Conservation (phyloP, 2,797 vertebrate genomes). For the Peromyscus nudipes region DNA sequence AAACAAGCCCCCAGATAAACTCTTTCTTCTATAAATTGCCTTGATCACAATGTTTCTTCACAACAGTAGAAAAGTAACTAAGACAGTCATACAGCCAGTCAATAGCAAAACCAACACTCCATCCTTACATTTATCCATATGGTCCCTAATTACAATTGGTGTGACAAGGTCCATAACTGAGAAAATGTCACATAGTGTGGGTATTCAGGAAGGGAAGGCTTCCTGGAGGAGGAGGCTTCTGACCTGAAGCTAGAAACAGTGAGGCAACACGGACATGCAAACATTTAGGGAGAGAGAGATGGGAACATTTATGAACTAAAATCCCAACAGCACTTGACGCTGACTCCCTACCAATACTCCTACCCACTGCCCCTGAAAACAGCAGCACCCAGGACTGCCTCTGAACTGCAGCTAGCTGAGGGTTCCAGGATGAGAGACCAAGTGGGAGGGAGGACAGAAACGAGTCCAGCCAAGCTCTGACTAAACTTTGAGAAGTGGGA, state of each 20-base stretch:
- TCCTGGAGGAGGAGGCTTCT: background rate
- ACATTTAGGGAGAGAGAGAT: background rate
- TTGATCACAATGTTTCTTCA: background rate
- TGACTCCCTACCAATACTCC: background rate
- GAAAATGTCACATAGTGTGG: background rate
- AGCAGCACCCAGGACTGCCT: background rate
- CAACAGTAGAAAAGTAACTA: background rate
- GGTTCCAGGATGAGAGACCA: background rate
- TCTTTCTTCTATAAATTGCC: background rate
- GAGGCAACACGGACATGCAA: background rate
- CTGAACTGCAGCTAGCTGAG: background rate
- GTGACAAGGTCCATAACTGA: background rate
- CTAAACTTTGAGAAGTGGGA: background rate
- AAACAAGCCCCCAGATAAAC: background rate
- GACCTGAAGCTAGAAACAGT: background rate
- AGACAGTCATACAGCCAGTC: background rate
- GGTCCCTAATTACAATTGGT: background rate
- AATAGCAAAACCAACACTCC: background rate
- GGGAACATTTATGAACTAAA: background rate
- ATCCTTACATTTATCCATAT: accelerated
- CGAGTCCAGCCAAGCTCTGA: background rate
- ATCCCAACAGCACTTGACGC: background rate
- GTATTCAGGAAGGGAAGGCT: background rate
- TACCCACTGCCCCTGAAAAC: accelerated
- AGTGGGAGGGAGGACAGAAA: background rate